Conservation (phyloP, 2,888 invertebrate species). For the Synanthedon andrenaeformis region DNA sequence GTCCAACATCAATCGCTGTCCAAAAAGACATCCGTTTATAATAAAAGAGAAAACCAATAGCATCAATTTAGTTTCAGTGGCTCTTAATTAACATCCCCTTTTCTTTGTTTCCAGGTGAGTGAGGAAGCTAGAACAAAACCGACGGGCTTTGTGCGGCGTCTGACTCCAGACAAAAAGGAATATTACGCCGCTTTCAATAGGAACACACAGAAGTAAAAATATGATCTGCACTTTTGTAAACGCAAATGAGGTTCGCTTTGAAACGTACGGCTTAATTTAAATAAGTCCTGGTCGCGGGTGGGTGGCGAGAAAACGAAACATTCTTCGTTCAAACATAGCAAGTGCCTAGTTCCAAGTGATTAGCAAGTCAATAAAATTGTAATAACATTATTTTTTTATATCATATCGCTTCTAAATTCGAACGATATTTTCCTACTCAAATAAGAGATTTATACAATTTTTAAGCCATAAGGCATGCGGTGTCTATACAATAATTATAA, state of each 20-base stretch:
- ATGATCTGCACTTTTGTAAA: conserved; percentile 64
- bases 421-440: too few species aligned
- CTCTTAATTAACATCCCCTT: conserved; percentile 69
- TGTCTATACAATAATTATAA: too few species aligned
- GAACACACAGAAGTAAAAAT: conserved; percentile 57
- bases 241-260: conserved; percentile 63
- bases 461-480: too few species aligned
- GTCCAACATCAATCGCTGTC: neutral
- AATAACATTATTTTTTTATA: conserved; percentile 9
- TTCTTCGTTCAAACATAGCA: conserved; percentile 8
- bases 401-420: too few species aligned
- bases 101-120: conserved; percentile 70
- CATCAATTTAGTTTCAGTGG: conserved; percentile 64
- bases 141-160: conserved; percentile 46
- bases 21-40: conserved; percentile 40
- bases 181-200: conserved; percentile 64
- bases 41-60: conserved; percentile 48
- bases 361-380: conserved; percentile 4
- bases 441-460: too few species aligned
- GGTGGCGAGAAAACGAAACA: conserved; percentile 24
- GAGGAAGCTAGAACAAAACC: conserved; percentile 56
- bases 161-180: conserved; percentile 53
- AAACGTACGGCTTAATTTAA: conserved; percentile 52
- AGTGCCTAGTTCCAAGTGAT: conserved; percentile 3
- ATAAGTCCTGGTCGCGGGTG: conserved; percentile 29